Percentiles rank a stretch among this genome's conserved stretches.
Conservation (phyloP, 2,797 vertebrate species). For the Peromyscus attwateri region DNA sequence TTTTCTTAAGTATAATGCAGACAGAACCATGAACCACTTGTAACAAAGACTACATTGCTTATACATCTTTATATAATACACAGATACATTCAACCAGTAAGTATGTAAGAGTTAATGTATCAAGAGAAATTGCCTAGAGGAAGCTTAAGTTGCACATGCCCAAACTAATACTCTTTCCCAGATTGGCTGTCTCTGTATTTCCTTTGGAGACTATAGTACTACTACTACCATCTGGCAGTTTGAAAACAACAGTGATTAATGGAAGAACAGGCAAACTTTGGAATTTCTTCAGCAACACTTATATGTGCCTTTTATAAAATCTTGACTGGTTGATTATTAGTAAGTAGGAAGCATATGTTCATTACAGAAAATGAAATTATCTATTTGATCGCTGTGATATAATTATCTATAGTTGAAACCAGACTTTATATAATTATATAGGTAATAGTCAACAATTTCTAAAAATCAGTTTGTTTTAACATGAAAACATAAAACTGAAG, state of each 20-base stretch:
- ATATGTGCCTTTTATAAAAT: neutral
- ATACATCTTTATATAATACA: neutral
- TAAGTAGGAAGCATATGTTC: neutral
- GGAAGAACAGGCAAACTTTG: neutral
- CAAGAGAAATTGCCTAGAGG: slow-evolving; percentile 7
- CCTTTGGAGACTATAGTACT: neutral
- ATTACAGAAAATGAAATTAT: neutral
- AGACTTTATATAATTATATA: neutral
- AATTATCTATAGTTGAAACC: neutral
- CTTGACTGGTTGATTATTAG: neutral
- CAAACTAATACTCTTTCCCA: neutral
- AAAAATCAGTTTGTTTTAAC: slow-evolving; percentile 23
- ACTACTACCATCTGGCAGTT: neutral
- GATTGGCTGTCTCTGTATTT: neutral
- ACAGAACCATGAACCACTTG: neutral
- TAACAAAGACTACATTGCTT: neutral
- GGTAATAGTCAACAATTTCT: neutral
- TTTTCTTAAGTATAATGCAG: neutral
- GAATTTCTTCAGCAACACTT: slow-evolving; percentile 26
- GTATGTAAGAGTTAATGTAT: neutral
- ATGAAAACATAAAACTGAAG: neutral
- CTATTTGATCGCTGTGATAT: neutral
- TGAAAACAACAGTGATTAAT: neutral
- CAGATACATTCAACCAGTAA: neutral
- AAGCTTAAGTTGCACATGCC: neutral